Evolutionary conservation across 2,888 invertebrate genomes (phyloP).

Genomic region (Physocephala rufipes): DNA sequence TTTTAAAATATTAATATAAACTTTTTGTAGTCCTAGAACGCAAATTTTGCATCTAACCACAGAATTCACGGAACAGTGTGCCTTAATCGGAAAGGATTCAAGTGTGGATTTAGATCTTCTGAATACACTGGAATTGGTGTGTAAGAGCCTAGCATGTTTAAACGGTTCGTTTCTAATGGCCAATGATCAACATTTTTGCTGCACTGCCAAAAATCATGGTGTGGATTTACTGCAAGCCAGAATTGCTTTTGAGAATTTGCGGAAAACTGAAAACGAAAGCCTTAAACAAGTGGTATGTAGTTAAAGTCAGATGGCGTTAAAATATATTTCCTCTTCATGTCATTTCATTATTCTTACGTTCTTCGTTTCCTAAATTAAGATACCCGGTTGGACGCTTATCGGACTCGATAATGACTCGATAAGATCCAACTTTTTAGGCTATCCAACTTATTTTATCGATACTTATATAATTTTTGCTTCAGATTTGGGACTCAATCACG

Average conservation of each 20-base stretch:
- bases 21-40: slow-evolving; percentile 62
- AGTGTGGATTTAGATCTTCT: slow-evolving; percentile 74
- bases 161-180: slow-evolving; percentile 85
- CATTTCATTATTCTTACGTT: not conserved
- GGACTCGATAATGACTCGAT: too few species aligned
- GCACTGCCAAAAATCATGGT: slow-evolving; percentile 83
- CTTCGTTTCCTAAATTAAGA: not conserved
- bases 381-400: too few species aligned
- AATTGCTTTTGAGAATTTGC: slow-evolving; percentile 75
- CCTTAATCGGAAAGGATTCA: slow-evolving; percentile 70
- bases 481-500: slow-evolving; percentile 79
- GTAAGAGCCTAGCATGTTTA: slow-evolving; percentile 84
- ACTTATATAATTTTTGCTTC: slow-evolving; percentile 50
- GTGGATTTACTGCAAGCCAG: slow-evolving; percentile 76
- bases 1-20: not conserved
- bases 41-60: slow-evolving; percentile 76
- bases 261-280: slow-evolving; percentile 75
- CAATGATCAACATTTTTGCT: slow-evolving; percentile 78
- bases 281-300: slow-evolving; percentile 75
- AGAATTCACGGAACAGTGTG: slow-evolving; percentile 71
- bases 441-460: too few species aligned
- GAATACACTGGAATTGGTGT: slow-evolving; percentile 81
- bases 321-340: not conserved
- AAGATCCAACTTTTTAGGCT: too few species aligned
- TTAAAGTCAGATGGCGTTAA: not conserved